Percentiles rank a stretch among this genome's conserved stretches.
Evolutionary conservation across 2,888 invertebrate species (phyloP).

Genomic region (Diaprepes abbreviatus): DNA sequence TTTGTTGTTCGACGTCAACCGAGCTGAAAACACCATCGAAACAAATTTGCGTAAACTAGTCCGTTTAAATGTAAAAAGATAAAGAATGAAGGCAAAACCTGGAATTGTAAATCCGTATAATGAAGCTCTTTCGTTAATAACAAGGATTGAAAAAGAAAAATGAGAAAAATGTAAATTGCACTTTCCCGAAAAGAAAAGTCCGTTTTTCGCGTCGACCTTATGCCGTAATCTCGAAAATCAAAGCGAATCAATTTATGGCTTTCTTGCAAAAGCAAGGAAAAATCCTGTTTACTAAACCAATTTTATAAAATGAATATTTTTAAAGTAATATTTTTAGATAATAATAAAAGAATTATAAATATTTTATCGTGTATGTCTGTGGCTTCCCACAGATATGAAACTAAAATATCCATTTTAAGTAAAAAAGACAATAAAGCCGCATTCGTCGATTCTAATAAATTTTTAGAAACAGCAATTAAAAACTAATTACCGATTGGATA

Average conservation of each 20-base stretch:
- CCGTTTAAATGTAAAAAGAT: constrained; percentile 28
- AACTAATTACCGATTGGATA: too few relatives aligned
- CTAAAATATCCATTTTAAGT: too few relatives aligned
- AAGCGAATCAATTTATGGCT: constrained; percentile 35
- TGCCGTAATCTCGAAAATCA: constrained; percentile 32
- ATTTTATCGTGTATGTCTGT: too few relatives aligned
- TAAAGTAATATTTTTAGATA: too few relatives aligned
- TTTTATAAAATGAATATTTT: not conserved
- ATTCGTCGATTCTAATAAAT: too few relatives aligned
- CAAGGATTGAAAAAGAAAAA: constrained; percentile 21
- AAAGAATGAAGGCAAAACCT: constrained; percentile 37
- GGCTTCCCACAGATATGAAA: too few relatives aligned
- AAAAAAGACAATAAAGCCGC: too few relatives aligned
- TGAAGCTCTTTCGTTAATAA: constrained; percentile 41
- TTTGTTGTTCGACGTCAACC: too few relatives aligned
- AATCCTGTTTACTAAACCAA: not conserved
- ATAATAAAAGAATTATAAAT: too few relatives aligned
- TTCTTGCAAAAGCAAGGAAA: not conserved
- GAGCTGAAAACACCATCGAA: constrained; percentile 25
- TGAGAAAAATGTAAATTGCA: constrained; percentile 44
- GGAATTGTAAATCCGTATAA: constrained; percentile 45
- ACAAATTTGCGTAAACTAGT: constrained; percentile 39
- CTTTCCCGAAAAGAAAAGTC: constrained; percentile 12
- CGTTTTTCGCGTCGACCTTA: constrained; percentile 30
- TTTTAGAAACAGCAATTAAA: too few relatives aligned